Conservation (phyloP, 2,888 invertebrate species). For the Dasypolia templi region DNA sequence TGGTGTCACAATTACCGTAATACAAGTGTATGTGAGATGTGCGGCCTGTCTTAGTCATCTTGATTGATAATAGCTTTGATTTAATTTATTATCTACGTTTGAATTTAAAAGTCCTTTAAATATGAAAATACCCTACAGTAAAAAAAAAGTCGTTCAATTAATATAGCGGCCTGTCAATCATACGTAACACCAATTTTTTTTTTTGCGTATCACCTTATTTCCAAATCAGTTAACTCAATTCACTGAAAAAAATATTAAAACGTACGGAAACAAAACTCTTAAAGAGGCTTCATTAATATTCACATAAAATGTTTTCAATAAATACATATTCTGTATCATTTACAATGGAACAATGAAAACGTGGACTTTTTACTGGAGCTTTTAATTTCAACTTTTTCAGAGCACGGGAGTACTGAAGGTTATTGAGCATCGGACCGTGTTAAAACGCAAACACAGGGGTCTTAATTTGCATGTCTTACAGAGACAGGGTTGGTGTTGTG, state of each 20-base stretch:
- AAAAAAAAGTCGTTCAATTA: background rate
- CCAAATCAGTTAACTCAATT: constrained; percentile 26
- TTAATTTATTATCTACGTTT: background rate
- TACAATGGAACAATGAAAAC: constrained; percentile 60
- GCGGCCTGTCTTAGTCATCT: background rate
- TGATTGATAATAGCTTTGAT: background rate
- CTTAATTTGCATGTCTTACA: constrained; percentile 72
- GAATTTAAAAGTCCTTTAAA: background rate
- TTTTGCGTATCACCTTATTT: background rate
- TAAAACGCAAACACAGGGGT: constrained; percentile 72
- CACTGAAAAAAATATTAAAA: background rate
- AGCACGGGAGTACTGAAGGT: constrained; percentile 66
- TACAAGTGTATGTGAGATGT: no score
- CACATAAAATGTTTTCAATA: constrained; percentile 52
- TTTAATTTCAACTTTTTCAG: constrained; percentile 70
- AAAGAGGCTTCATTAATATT: constrained; percentile 44
- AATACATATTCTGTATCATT: constrained; percentile 59
- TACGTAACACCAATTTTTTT: background rate
- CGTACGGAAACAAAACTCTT: background rate
- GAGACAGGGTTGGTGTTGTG: constrained; percentile 55
- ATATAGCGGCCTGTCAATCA: background rate
- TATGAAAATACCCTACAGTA: background rate
- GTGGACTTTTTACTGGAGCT: constrained; percentile 57
- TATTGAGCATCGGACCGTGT: constrained; percentile 75
- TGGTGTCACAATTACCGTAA: no score